These are phyloP conservation scores for Paramormyrops kingsleyae DNA, from an alignment of 2,113 vertebrate genomes.

Conservation along the genomic window DNA sequence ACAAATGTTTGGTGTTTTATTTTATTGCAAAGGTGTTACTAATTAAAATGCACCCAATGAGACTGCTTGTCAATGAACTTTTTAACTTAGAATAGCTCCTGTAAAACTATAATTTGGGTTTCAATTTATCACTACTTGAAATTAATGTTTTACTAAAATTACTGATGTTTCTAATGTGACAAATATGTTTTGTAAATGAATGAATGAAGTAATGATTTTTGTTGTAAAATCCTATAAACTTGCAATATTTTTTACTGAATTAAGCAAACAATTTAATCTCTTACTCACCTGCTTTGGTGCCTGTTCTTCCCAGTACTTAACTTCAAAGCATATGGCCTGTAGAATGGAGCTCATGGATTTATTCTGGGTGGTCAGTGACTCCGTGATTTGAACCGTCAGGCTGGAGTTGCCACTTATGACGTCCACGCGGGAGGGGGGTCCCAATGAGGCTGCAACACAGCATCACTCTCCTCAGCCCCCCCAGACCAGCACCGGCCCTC, in stretches of 20 bases:
- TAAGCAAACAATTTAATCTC: background rate
- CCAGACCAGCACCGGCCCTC: background rate
- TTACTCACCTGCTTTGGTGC: slow-evolving; percentile 22
- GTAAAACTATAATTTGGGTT: background rate
- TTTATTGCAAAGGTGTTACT: background rate
- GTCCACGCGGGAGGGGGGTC: slow-evolving; percentile 10
- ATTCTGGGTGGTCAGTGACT: slow-evolving; percentile 5
- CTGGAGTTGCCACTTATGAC: background rate
- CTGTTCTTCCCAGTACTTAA: slow-evolving; percentile 29
- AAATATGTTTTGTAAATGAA: background rate
- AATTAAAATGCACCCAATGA: background rate
- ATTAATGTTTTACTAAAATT: background rate
- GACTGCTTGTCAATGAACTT: background rate
- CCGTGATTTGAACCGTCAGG: slow-evolving; percentile 20
- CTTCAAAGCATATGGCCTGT: background rate
- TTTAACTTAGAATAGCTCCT: background rate
- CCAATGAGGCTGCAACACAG: slow-evolving; percentile 23
- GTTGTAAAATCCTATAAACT: background rate
- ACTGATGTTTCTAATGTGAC: background rate
- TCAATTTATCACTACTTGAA: background rate
- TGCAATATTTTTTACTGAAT: background rate
- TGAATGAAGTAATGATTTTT: background rate
- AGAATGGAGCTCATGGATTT: slow-evolving; percentile 5
- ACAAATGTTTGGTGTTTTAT: background rate
- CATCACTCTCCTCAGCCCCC: background rate